phyloP scores from a whole-genome alignment of 2,888 invertebrate genomes.

The Tetheella fluctuosa region DNA sequence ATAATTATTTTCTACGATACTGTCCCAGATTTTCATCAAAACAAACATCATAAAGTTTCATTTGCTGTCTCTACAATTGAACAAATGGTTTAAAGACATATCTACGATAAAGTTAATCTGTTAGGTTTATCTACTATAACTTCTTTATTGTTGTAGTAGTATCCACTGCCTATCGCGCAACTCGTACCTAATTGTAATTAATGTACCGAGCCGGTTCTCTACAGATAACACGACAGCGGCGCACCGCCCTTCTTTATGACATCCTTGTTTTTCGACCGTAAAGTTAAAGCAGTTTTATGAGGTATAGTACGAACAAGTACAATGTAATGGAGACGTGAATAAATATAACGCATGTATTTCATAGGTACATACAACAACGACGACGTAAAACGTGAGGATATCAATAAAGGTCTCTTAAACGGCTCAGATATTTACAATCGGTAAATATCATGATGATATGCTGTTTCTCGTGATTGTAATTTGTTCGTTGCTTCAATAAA shows the following conservation, averaged over 20 bases:
- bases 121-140: not conserved
- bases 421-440: not conserved
- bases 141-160: slow-evolving; percentile 12
- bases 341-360: not conserved
- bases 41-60: not conserved
- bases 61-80: slow-evolving; percentile 6
- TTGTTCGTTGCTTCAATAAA: not conserved
- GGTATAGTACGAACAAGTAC: slow-evolving; percentile 40
- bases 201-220: slow-evolving; percentile 48
- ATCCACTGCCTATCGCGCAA: slow-evolving; percentile 21
- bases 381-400: slow-evolving; percentile 1
- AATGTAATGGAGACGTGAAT: slow-evolving; percentile 35
- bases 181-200: slow-evolving; percentile 68
- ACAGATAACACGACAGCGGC: slow-evolving; percentile 45
- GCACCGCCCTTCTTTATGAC: slow-evolving; percentile 58
- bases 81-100: not conserved
- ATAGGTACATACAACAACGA: not conserved
- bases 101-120: slow-evolving; percentile 11
- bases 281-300: slow-evolving; percentile 47
- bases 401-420: not conserved
- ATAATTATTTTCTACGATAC: not conserved
- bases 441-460: not conserved
- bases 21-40: slow-evolving; percentile 4
- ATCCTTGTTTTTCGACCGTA: slow-evolving; percentile 51
- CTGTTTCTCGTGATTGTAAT: not conserved